These are phyloP conservation scores for Dromococcyx pavoninus DNA, from an alignment of 2,797 vertebrate species.

Conservation along the genomic window DNA sequence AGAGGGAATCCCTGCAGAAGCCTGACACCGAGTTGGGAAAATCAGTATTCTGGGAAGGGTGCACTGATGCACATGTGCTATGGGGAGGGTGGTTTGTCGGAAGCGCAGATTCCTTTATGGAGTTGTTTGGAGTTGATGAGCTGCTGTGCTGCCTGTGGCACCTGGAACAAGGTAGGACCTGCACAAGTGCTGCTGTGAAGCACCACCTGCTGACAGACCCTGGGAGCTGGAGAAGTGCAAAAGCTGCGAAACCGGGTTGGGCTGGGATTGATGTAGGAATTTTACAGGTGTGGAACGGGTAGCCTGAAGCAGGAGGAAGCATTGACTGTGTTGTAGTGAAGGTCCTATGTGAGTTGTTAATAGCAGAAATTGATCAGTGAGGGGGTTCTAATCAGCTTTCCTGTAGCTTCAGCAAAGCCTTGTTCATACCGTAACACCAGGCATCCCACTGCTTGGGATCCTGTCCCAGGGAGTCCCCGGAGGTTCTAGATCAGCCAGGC, in stretches of 20 bases:
- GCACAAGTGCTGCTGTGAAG: neutral
- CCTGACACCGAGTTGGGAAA: neutral
- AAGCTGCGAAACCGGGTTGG: rapidly evolving
- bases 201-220: slow-evolving; percentile 13
- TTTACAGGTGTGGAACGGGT: neutral
- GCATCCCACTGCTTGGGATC: neutral
- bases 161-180: neutral
- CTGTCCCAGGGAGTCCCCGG: neutral
- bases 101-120: neutral
- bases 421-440: neutral
- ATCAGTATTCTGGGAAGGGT: neutral
- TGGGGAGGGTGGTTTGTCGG: neutral
- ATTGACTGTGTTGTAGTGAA: neutral
- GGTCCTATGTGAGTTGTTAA: neutral
- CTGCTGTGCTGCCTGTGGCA: neutral
- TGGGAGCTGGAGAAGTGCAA: neutral
- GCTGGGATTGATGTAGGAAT: rapidly evolving
- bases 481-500: neutral
- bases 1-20: neutral
- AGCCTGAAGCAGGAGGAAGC: neutral
- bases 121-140: neutral
- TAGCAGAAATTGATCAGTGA: neutral
- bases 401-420: neutral
- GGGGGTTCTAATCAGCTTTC: neutral
- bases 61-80: neutral